Evolutionary conservation across 2,888 invertebrate genomes (phyloP).

Genomic region (Zaprionus bogoriensis): DNA sequence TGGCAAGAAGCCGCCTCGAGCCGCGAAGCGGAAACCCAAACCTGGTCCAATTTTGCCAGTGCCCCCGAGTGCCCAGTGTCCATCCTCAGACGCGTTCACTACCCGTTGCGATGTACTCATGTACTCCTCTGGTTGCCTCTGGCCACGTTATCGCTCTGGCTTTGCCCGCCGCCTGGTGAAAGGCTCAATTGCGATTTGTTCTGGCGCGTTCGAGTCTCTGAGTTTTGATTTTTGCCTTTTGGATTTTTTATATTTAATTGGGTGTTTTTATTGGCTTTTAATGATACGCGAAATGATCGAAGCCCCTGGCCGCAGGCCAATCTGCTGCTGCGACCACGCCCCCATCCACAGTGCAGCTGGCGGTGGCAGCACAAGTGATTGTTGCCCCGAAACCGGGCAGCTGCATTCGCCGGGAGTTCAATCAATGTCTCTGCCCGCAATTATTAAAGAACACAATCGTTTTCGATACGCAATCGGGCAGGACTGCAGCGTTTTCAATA

Average conservation of each 20-base stretch:
- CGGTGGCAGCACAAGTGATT: slow-evolving; percentile 51
- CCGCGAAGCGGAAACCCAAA: slow-evolving; percentile 46
- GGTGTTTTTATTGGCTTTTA: slow-evolving; percentile 78
- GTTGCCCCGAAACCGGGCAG: slow-evolving; percentile 63
- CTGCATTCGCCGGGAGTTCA: slow-evolving; percentile 55
- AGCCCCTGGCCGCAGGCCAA: slow-evolving; percentile 60
- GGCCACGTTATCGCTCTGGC: slow-evolving; percentile 18
- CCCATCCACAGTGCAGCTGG: slow-evolving; percentile 26
- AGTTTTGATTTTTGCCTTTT: slow-evolving; percentile 22
- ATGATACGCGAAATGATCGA: slow-evolving; percentile 78
- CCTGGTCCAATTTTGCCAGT: slow-evolving; percentile 46
- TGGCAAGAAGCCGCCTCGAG: slow-evolving; percentile 66
- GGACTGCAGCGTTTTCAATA: not conserved
- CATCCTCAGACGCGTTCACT: no score
- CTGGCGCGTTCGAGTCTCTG: slow-evolving; percentile 45
- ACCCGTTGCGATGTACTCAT: no score
- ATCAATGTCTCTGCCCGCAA: slow-evolving; percentile 61
- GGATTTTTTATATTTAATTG: slow-evolving; percentile 69
- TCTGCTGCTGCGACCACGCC: slow-evolving; percentile 59
- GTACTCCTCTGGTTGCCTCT: slow-evolving; percentile 23
- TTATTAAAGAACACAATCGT: slow-evolving; percentile 53
- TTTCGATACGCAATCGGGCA: slow-evolving; percentile 4
- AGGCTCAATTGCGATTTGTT: slow-evolving; percentile 77
- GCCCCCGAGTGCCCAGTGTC: slow-evolving; percentile 12
- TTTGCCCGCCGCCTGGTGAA: slow-evolving; percentile 50